A percentile compares a stretch with the other conserved stretches of the same genome.
Evolutionary conservation across 2,797 vertebrate genomes (phyloP).

Genomic region (Iguana delicatissima): DNA sequence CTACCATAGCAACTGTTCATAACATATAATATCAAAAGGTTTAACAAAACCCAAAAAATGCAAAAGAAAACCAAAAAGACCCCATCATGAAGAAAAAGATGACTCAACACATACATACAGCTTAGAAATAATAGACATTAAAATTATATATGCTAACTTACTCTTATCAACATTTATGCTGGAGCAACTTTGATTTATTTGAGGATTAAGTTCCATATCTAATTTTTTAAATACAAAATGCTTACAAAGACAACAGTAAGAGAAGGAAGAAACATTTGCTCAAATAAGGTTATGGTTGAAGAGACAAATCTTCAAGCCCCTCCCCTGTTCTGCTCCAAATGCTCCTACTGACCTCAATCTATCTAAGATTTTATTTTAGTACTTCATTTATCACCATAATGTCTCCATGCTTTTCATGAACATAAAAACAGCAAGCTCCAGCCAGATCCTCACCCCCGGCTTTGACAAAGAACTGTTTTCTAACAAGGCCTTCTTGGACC

Average conservation of each 20-base stretch:
- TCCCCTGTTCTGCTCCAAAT: slow-evolving; percentile 8
- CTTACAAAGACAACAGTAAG: background rate
- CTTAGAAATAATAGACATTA: slow-evolving; percentile 47
- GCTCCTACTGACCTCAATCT: slow-evolving; percentile 58
- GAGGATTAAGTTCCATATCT: slow-evolving; percentile 64
- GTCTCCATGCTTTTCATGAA: slow-evolving; percentile 66
- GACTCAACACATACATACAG: slow-evolving; percentile 43
- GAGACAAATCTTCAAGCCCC: slow-evolving; percentile 23
- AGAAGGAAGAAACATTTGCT: slow-evolving; percentile 66
- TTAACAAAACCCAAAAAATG: slow-evolving; percentile 32
- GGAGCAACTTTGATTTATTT: slow-evolving; percentile 65
- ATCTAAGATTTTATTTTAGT: slow-evolving; percentile 70
- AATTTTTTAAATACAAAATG: slow-evolving; percentile 17
- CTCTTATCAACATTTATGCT: slow-evolving; percentile 52
- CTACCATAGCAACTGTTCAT: slow-evolving; percentile 47
- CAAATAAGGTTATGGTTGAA: slow-evolving; percentile 71
- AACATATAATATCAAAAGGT: slow-evolving; percentile 51
- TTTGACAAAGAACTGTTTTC: slow-evolving; percentile 53
- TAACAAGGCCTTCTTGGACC: slow-evolving; percentile 23
- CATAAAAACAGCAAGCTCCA: slow-evolving; percentile 69
- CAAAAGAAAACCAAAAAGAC: background rate
- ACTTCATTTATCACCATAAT: slow-evolving; percentile 69
- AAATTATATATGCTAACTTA: slow-evolving; percentile 48
- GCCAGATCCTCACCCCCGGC: slow-evolving; percentile 54
- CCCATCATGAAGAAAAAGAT: slow-evolving; percentile 38